phyloP scores from a whole-genome alignment of 2,888 invertebrate genomes.

The Tetropium fuscum region DNA sequence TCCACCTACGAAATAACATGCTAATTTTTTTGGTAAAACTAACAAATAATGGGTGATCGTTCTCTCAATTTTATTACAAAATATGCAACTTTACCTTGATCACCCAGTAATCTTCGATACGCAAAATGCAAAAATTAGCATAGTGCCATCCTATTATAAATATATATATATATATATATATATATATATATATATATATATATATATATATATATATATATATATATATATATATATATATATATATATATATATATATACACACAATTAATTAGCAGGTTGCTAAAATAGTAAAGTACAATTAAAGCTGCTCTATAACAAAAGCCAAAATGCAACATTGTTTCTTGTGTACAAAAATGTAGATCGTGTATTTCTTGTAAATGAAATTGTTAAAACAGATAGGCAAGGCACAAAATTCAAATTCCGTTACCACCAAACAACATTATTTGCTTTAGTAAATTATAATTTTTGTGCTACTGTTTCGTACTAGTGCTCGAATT shows the following conservation, averaged over 20 bases:
- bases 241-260: neutral
- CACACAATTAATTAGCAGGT: neutral
- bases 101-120: neutral
- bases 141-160: neutral
- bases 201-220: no score
- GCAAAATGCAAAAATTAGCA: neutral
- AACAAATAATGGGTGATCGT: neutral
- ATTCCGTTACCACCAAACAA: constrained; percentile 33
- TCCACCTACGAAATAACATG: constrained; percentile 74
- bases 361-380: constrained; percentile 13
- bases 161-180: no score
- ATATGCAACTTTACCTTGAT: neutral
- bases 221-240: no score
- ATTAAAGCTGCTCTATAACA: constrained; percentile 32
- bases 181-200: no score
- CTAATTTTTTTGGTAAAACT: constrained; percentile 19
- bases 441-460: constrained; percentile 10
- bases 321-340: constrained; percentile 28
- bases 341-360: constrained; percentile 16
- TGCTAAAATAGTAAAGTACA: constrained; percentile 9
- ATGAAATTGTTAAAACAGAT: constrained; percentile 39
- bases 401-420: constrained; percentile 34
- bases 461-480: no score
- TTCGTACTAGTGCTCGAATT: neutral
- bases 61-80: no score